These are phyloP conservation scores for Orycteropus afer DNA, from an alignment of 2,113 vertebrate species.

Conservation along the genomic window DNA sequence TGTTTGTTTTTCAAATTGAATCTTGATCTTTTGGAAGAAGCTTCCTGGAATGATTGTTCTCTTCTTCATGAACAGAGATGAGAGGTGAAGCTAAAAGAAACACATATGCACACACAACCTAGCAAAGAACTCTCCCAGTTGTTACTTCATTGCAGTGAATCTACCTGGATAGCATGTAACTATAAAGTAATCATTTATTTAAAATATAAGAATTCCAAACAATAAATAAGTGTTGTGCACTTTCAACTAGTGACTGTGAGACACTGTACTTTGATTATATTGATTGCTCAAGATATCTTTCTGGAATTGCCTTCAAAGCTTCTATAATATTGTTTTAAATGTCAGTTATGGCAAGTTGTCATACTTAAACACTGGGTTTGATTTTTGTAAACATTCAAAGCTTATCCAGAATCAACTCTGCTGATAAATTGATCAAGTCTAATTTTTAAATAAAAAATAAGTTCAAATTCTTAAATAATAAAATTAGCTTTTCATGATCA, in stretches of 20 bases:
- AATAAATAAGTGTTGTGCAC: not conserved
- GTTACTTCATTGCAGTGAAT: not conserved
- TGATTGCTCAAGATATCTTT: not conserved
- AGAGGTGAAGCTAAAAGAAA: not conserved
- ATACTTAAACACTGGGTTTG: not conserved
- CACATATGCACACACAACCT: not conserved
- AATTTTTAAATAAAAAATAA: constrained; percentile 22
- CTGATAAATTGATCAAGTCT: not conserved
- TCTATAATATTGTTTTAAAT: not conserved
- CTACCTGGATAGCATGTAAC: not conserved
- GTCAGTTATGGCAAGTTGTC: not conserved
- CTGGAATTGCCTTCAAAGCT: not conserved
- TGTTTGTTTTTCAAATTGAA: constrained; percentile 6
- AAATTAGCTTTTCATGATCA: not conserved
- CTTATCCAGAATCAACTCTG: not conserved
- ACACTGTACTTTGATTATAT: not conserved
- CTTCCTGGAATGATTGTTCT: not conserved
- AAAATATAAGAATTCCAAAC: constrained; percentile 14
- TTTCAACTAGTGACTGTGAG: not conserved
- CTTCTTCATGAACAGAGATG: not conserved
- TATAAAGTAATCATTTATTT: not conserved
- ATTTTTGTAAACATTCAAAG: not conserved
- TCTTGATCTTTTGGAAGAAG: constrained; percentile 62
- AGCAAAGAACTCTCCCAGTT: not conserved
- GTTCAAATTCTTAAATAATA: not conserved